phyloP scores from a whole-genome alignment of 1,140 invertebrate genomes.

The Cydia amplana region DNA sequence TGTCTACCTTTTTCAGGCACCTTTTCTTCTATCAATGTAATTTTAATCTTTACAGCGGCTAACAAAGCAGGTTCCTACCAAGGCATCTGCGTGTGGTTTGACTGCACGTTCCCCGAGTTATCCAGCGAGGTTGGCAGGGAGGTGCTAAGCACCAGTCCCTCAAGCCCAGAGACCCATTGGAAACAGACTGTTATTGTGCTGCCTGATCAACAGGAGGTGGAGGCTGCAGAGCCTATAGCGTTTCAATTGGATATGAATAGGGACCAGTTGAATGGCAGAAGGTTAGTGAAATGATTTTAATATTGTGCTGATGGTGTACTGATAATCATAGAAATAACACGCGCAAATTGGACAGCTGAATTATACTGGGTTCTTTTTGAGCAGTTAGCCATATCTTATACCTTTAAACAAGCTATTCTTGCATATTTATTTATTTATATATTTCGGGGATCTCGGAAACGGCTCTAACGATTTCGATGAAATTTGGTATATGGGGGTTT shows the following conservation, averaged over 20 bases:
- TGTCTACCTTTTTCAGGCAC: too few relatives aligned
- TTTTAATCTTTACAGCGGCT: conserved; percentile 59
- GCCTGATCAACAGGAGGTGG: conserved; percentile 79
- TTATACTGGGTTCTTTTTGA: too few relatives aligned
- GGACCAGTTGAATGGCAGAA: conserved; percentile 54
- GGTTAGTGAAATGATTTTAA: conserved; percentile 42
- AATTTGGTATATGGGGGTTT: too few relatives aligned
- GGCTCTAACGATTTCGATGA: too few relatives aligned
- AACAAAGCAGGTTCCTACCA: conserved; percentile 84
- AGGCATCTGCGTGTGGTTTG: conserved; percentile 86
- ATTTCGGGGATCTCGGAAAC: too few relatives aligned
- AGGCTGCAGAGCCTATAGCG: conserved; percentile 83
- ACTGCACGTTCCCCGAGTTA: conserved; percentile 80
- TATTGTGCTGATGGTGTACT: too few relatives aligned
- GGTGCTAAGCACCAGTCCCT: conserved; percentile 87
- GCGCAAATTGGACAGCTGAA: too few relatives aligned
- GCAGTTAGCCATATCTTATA: too few relatives aligned
- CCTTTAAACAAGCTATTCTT: too few relatives aligned
- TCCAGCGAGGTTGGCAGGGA: conserved; percentile 63
- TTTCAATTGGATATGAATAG: conserved; percentile 83
- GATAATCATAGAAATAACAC: too few relatives aligned
- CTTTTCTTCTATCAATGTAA: not conserved
- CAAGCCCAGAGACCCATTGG: conserved; percentile 93
- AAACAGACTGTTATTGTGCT: conserved; percentile 96
- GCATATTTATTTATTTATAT: too few relatives aligned